Evolutionary conservation across 92 coral and sea anemone genomes (phyloP).

Genomic region (Diadumene lineata): DNA sequence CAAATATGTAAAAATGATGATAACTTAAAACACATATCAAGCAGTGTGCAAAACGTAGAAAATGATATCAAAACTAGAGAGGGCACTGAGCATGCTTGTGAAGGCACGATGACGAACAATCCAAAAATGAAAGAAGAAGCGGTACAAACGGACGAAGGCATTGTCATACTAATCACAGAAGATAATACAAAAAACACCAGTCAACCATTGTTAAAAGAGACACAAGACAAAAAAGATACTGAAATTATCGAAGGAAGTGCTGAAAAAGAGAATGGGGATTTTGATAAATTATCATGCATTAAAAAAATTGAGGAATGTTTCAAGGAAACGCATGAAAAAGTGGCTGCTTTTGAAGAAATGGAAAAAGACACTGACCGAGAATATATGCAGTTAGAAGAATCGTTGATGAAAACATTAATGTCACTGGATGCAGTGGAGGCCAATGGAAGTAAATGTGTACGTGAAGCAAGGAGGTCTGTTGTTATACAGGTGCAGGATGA

Average conservation of each 20-base stretch:
- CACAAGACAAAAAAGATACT: background rate
- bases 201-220: background rate
- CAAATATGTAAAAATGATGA: conserved; percentile 4
- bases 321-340: conserved; percentile 36
- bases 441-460: conserved; percentile 47
- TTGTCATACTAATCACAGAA: background rate
- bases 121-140: background rate
- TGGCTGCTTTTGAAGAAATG: conserved; percentile 42
- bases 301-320: conserved; percentile 40
- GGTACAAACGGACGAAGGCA: background rate
- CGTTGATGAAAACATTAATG: conserved; percentile 59
- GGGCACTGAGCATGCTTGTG: background rate
- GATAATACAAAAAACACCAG: background rate
- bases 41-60: background rate
- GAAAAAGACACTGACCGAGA: conserved; percentile 36
- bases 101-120: background rate
- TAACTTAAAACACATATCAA: conserved; percentile 17
- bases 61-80: background rate
- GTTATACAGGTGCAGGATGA: conserved; percentile 50
- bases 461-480: conserved; percentile 63
- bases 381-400: conserved; percentile 64
- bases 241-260: background rate
- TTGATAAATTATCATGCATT: conserved; percentile 43
- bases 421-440: conserved; percentile 69
- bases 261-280: background rate